A percentile compares a stretch with the other conserved stretches of the same genome.
Conservation (phyloP, 2,113 vertebrate species). For the Tauraco erythrolophus region DNA sequence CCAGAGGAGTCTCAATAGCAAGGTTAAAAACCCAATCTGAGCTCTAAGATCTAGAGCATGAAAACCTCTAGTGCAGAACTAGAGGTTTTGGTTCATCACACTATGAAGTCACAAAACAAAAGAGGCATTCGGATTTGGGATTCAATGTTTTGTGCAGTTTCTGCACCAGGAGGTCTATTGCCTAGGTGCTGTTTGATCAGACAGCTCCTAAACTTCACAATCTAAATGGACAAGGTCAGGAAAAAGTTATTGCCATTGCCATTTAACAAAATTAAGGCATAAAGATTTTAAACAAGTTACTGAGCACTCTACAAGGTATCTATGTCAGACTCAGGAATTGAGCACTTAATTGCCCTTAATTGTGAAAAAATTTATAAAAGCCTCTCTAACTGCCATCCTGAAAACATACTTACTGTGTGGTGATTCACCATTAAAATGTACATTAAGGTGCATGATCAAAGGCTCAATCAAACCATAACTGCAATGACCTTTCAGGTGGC, state of each 20-base stretch:
- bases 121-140: neutral
- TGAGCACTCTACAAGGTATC: neutral
- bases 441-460: neutral
- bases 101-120: neutral
- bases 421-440: neutral
- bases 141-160: neutral
- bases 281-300: neutral
- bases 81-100: neutral
- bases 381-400: neutral
- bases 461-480: neutral
- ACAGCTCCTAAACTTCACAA: neutral
- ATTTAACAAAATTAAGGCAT: neutral
- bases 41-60: neutral
- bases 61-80: neutral
- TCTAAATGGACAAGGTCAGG: neutral
- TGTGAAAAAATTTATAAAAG: neutral
- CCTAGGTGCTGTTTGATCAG: neutral
- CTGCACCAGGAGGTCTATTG: neutral
- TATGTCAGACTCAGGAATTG: neutral
- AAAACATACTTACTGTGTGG: neutral
- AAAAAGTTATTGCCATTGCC: neutral
- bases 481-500: neutral
- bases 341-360: too few species aligned
- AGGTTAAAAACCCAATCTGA: neutral
- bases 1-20: neutral